Percentiles rank a stretch among this genome's conserved stretches.
Evolutionary conservation across 2,113 vertebrate genomes (phyloP).

Genomic region (Periophthalmus modestus): DNA sequence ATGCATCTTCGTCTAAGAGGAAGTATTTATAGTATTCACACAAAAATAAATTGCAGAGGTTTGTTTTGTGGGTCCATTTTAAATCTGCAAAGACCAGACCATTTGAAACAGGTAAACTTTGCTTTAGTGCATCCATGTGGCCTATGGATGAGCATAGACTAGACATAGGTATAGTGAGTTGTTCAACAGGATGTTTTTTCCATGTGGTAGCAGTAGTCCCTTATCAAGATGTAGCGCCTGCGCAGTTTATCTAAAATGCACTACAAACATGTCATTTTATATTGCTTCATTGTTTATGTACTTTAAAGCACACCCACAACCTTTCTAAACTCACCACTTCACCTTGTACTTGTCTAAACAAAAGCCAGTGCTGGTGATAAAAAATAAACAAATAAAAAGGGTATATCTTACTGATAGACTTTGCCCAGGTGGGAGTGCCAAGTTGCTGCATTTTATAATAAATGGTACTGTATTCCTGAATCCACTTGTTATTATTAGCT

Average conservation of each 20-base stretch:
- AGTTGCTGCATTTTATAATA: background rate
- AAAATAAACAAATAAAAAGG: background rate
- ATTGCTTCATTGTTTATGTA: background rate
- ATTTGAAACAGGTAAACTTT: background rate
- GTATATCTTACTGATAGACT: background rate
- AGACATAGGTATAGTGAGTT: background rate
- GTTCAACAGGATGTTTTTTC: conserved; percentile 10
- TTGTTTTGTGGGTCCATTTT: background rate
- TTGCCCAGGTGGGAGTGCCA: no score
- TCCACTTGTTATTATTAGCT: background rate
- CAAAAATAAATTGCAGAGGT: background rate
- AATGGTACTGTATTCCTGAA: background rate
- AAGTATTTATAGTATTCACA: background rate
- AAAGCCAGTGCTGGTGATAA: background rate
- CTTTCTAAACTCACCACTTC: background rate
- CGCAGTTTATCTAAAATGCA: background rate
- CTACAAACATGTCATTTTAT: background rate
- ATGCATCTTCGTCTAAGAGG: background rate
- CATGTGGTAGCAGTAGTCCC: background rate
- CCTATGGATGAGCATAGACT: no score
- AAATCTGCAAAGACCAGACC: background rate
- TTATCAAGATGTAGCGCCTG: background rate
- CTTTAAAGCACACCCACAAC: background rate
- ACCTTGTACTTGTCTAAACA: background rate
- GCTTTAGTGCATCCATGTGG: background rate